Conservation (phyloP, 2,113 vertebrate genomes). For the Corydoras sp. region DNA sequence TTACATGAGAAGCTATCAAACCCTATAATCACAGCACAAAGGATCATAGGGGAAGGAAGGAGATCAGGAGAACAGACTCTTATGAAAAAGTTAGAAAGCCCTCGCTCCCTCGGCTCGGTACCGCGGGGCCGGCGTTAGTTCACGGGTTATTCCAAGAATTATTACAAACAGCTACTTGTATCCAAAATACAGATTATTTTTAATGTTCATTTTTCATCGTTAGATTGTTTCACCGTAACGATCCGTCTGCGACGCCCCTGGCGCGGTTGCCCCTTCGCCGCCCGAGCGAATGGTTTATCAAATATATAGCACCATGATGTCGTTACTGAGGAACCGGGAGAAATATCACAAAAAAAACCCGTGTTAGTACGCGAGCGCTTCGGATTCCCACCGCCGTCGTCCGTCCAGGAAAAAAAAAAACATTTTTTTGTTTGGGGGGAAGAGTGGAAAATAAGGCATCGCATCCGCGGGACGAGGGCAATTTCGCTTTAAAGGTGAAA, state of each 20-base stretch:
- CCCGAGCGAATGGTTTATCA: constrained; percentile 66
- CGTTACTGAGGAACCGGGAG: constrained; percentile 79
- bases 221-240: constrained; percentile 71
- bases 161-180: constrained; percentile 73
- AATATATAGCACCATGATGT: constrained; percentile 97
- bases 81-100: constrained; percentile 96
- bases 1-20: constrained; percentile 83
- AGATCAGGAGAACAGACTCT: constrained; percentile 85
- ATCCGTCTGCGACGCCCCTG: constrained; percentile 35
- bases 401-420: neutral
- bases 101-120: constrained; percentile 76
- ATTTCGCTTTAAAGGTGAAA: constrained; percentile 45
- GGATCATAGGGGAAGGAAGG: constrained; percentile 84
- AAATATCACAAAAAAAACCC: constrained; percentile 92
- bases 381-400: constrained; percentile 18
- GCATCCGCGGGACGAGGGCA: constrained; percentile 26
- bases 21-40: constrained; percentile 77
- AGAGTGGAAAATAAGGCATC: constrained; percentile 30
- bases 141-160: constrained; percentile 49
- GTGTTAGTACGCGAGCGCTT: constrained; percentile 83
- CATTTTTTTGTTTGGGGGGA: neutral
- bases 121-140: constrained; percentile 69
- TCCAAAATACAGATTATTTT: constrained; percentile 91
- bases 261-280: constrained; percentile 35
- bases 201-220: constrained; percentile 59